These are phyloP conservation scores for Hyppa rectilinea DNA, from an alignment of 2,888 invertebrate genomes.

Conservation along the genomic window DNA sequence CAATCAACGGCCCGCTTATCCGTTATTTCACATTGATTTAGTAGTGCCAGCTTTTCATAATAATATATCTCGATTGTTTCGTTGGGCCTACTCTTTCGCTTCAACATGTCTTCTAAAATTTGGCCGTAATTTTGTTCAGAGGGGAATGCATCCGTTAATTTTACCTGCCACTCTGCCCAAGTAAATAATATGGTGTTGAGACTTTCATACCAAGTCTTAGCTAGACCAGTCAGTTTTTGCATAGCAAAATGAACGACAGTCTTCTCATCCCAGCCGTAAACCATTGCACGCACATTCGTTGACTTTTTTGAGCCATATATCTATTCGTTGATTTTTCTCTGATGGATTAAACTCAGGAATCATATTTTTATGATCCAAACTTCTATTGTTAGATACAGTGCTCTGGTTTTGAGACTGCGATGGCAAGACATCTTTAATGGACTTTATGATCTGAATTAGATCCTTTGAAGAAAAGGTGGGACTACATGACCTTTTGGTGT, in stretches of 20 bases:
- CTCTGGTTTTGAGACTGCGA: slow-evolving; percentile 7
- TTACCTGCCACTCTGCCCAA: slow-evolving; percentile 28
- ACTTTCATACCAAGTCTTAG: slow-evolving; percentile 34
- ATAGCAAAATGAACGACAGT: slow-evolving; percentile 20
- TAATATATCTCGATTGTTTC: too few species aligned
- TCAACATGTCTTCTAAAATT: too few species aligned
- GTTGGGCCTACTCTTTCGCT: too few species aligned
- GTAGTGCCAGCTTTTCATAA: too few species aligned
- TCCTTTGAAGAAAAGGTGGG: slow-evolving; percentile 17
- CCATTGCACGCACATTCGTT: too few species aligned
- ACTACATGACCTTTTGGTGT: slow-evolving; percentile 7
- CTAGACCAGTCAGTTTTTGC: too few species aligned
- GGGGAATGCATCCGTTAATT: too few species aligned
- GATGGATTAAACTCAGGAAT: slow-evolving; percentile 33
- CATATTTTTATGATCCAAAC: slow-evolving; percentile 26
- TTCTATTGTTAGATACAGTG: background rate
- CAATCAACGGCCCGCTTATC: too few species aligned
- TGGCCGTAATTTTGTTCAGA: too few species aligned
- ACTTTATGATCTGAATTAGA: slow-evolving; percentile 1
- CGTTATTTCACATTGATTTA: too few species aligned
- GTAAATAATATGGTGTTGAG: slow-evolving; percentile 11
- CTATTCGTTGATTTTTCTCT: slow-evolving; percentile 15
- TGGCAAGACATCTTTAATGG: slow-evolving; percentile 16
- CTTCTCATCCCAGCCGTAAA: slow-evolving; percentile 33
- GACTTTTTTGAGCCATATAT: too few species aligned